Conservation (phyloP, 64 coral and sea anemone species). For the Hydrozoanthus tunicans region DNA sequence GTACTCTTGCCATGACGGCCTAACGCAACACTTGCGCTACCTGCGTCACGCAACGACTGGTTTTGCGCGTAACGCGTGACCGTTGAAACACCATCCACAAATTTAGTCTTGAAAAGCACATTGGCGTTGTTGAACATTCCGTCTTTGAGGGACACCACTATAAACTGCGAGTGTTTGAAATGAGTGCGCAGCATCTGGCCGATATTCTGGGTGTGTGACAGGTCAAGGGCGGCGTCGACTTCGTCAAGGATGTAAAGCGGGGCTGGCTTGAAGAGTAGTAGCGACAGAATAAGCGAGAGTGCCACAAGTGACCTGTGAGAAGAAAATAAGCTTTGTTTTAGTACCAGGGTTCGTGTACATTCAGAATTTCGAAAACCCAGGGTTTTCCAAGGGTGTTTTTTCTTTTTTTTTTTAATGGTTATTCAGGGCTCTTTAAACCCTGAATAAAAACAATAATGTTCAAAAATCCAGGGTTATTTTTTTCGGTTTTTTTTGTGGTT, state of each 20-base stretch:
- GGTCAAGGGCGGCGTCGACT: constrained; percentile 92
- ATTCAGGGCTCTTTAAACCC: too few species aligned
- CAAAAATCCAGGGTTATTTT: too few species aligned
- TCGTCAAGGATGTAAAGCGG: constrained; percentile 98
- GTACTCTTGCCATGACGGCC: constrained; percentile 60
- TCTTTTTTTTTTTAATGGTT: too few species aligned
- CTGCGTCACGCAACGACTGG: constrained; percentile 66
- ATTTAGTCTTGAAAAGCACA: constrained; percentile 97
- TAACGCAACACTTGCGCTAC: constrained; percentile 17
- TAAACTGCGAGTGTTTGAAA: constrained; percentile 98
- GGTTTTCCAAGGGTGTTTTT: too few species aligned
- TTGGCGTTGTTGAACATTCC: constrained; percentile 99
- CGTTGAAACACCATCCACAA: constrained; percentile 96
- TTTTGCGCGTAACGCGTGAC: constrained; percentile 93
- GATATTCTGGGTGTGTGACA: constrained; percentile 97
- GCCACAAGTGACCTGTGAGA: constrained; percentile 84
- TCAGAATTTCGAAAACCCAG: too few species aligned
- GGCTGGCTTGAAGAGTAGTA: constrained; percentile 96
- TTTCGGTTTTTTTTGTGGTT: too few species aligned
- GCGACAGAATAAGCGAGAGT: constrained; percentile 88
- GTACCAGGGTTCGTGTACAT: too few species aligned
- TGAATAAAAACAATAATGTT: too few species aligned
- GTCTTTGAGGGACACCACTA: constrained; percentile 95
- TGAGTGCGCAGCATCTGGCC: constrained; percentile 94
- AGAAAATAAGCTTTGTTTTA: neutral